Evolutionary conservation across 2,888 invertebrate genomes (phyloP).

Genomic region (Seira sanloemensis): DNA sequence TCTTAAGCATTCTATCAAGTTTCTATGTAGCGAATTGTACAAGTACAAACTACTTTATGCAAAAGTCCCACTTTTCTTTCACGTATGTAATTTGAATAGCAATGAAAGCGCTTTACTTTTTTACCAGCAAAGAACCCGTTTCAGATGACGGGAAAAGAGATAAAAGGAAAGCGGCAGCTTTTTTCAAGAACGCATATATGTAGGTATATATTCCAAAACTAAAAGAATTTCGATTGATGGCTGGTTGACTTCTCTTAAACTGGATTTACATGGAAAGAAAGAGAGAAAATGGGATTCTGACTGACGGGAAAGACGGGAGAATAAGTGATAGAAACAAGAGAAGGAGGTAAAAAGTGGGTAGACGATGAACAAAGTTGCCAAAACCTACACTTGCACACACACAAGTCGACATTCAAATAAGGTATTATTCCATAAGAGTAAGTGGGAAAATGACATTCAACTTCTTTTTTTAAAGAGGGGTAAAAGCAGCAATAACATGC

Average conservation of each 20-base stretch:
- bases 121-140: no score
- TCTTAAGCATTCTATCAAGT: not conserved
- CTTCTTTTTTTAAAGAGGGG: slow-evolving; percentile 10
- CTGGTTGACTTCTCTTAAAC: slow-evolving; percentile 25
- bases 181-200: no score
- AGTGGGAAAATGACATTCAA: not conserved
- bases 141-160: no score
- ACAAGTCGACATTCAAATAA: not conserved
- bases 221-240: slow-evolving; percentile 49
- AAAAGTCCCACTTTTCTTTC: slow-evolving; percentile 47
- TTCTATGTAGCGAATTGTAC: not conserved
- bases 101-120: slow-evolving; percentile 29
- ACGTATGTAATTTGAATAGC: slow-evolving; percentile 52
- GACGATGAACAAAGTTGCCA: slow-evolving; percentile 19
- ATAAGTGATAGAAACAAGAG: not conserved
- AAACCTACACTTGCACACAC: not conserved
- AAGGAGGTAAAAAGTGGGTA: slow-evolving; percentile 13
- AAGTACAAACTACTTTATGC: slow-evolving; percentile 55
- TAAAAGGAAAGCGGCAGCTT: no score
- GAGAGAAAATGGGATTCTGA: not conserved
- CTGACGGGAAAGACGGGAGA: not conserved
- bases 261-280: not conserved
- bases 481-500: slow-evolving; percentile 51
- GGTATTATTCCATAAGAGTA: not conserved
- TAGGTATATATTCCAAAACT: not conserved